A percentile compares a stretch with the other conserved stretches of the same genome.
Evolutionary conservation across 2,888 invertebrate genomes (phyloP).

Genomic region (Xestia sexstrigata): DNA sequence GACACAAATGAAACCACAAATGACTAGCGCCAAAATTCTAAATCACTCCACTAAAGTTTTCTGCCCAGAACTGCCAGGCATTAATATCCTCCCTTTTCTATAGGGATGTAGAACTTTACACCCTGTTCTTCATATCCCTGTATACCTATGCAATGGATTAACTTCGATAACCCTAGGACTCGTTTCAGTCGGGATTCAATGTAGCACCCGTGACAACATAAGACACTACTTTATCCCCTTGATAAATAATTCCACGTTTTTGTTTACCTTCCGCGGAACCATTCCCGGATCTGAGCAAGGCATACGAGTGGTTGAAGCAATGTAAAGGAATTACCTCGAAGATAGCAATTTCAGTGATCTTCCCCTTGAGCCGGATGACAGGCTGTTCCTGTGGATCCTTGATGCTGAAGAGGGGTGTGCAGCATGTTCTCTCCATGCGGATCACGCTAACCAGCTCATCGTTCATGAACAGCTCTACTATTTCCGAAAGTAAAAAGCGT

Average conservation of each 20-base stretch:
- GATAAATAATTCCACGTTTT: neutral
- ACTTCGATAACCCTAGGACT: no score
- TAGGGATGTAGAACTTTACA: neutral
- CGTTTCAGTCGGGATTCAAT: neutral
- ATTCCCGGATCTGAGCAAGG: neutral
- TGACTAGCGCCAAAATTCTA: neutral
- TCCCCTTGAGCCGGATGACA: slow-evolving; percentile 74
- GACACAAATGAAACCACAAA: no score
- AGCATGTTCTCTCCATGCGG: slow-evolving; percentile 73
- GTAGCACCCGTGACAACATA: neutral
- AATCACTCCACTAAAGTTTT: no score
- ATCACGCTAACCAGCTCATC: slow-evolving; percentile 72
- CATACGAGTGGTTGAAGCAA: no score
- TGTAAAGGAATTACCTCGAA: slow-evolving; percentile 24
- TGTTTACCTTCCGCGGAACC: neutral
- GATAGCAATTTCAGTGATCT: neutral
- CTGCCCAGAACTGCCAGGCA: no score
- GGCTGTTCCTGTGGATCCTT: slow-evolving; percentile 71
- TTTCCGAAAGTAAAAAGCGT: slow-evolving; percentile 72
- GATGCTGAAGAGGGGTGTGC: slow-evolving; percentile 75
- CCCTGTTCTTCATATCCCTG: neutral
- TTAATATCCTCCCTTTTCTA: neutral
- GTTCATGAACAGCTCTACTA: slow-evolving; percentile 75
- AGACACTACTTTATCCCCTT: neutral
- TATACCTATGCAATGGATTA: no score